Percentiles rank a stretch among this genome's conserved stretches.
These are phyloP conservation scores for Oreochromis aureus DNA, from an alignment of 2,113 vertebrate species.

Conservation along the genomic window DNA sequence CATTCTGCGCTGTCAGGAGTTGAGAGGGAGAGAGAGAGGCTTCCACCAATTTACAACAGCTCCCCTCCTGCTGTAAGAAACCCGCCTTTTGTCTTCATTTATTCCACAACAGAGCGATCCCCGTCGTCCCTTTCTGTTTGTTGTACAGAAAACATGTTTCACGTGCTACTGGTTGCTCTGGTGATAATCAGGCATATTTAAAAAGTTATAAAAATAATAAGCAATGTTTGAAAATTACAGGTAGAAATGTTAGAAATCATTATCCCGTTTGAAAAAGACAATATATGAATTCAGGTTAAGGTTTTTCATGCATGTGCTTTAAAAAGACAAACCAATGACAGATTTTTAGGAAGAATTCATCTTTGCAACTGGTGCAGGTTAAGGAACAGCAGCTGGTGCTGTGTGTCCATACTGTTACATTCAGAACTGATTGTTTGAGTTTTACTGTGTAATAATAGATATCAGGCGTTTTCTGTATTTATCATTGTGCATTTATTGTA, in stretches of 20 bases:
- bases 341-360: neutral
- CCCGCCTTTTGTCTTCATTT: neutral
- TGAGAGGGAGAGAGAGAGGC: constrained; percentile 47
- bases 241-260: neutral
- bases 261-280: rapidly evolving
- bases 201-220: neutral
- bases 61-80: constrained; percentile 46
- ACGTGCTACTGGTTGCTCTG: neutral
- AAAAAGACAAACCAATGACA: neutral
- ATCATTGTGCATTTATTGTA: neutral
- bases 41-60: constrained; percentile 52
- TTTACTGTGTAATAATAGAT: neutral
- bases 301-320: neutral
- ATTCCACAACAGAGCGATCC: neutral
- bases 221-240: neutral
- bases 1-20: constrained; percentile 36
- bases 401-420: neutral
- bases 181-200: neutral
- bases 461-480: neutral
- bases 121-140: neutral
- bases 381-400: neutral
- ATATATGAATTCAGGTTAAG: neutral
- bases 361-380: neutral
- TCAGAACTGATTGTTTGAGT: neutral
- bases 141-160: rapidly evolving